phyloP scores from a whole-genome alignment of 2,888 invertebrate genomes.

The Tetranychus truncatus region DNA sequence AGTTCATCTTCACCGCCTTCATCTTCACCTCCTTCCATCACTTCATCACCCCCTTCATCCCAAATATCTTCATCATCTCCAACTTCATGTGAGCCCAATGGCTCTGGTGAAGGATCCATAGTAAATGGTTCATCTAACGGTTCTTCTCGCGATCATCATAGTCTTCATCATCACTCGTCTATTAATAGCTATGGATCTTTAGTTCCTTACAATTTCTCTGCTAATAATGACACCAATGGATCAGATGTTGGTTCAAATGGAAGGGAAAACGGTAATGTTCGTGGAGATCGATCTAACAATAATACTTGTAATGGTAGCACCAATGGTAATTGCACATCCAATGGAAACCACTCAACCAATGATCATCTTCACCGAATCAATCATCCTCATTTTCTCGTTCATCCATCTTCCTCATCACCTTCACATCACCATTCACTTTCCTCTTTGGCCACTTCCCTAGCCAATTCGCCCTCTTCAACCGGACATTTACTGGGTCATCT shows the following conservation, averaged over 20 bases:
- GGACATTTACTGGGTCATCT: not conserved
- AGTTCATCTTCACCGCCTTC: constrained; percentile 13
- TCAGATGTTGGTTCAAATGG: not conserved
- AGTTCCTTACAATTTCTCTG: not conserved
- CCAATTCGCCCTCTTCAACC: not conserved
- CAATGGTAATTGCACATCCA: constrained; percentile 3
- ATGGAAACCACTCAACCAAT: not conserved
- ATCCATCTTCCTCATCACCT: not conserved
- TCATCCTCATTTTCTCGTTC: not conserved
- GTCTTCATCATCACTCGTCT: not conserved
- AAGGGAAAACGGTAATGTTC: not conserved
- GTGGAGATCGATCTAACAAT: not conserved
- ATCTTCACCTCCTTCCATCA: constrained; percentile 15
- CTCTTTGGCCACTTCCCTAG: not conserved
- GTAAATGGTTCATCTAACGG: not conserved
- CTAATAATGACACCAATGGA: not conserved
- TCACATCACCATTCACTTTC: not conserved
- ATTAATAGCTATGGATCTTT: not conserved
- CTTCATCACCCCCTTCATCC: constrained; percentile 19
- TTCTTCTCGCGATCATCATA: not conserved
- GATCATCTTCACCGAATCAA: constrained; percentile 2
- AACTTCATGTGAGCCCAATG: not conserved
- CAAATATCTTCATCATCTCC: constrained; percentile 10
- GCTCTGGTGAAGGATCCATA: not conserved
- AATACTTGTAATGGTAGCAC: not conserved